Conservation (phyloP, 2,113 vertebrate genomes). For the Cichladusa arquata region DNA sequence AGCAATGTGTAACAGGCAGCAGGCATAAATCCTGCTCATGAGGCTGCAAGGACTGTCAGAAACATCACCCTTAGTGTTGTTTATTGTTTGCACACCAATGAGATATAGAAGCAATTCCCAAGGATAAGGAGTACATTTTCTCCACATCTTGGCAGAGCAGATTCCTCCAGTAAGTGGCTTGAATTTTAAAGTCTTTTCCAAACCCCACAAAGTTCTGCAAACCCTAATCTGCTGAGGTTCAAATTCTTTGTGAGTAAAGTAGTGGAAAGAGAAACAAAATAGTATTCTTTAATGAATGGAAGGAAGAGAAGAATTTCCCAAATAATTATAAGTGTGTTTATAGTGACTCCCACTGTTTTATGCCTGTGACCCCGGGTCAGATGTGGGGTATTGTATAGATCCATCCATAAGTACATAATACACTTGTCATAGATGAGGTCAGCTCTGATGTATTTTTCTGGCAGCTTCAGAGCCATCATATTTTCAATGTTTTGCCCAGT, state of each 20-base stretch:
- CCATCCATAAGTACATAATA: slow-evolving; percentile 46
- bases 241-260: neutral
- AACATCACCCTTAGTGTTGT: neutral
- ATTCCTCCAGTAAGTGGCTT: neutral
- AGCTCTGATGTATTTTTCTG: slow-evolving; percentile 54
- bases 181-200: neutral
- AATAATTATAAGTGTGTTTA: slow-evolving; percentile 46
- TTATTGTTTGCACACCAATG: neutral
- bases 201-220: neutral
- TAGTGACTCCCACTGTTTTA: slow-evolving; percentile 42
- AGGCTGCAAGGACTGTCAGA: neutral
- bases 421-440: slow-evolving; percentile 47
- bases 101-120: neutral
- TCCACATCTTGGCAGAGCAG: neutral
- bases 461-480: neutral
- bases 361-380: slow-evolving; percentile 23
- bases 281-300: slow-evolving; percentile 20
- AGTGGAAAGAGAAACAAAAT: slow-evolving; percentile 18
- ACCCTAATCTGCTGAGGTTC: neutral
- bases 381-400: slow-evolving; percentile 43
- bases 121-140: neutral
- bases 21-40: fast-evolving
- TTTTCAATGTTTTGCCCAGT: slow-evolving; percentile 64
- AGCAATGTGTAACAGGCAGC: neutral
- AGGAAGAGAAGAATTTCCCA: slow-evolving; percentile 14